Evolutionary conservation across 2,888 invertebrate genomes (phyloP), one percentile per base, ranked within the genome.

Genomic region (Blastobasis adustella): DNA sequence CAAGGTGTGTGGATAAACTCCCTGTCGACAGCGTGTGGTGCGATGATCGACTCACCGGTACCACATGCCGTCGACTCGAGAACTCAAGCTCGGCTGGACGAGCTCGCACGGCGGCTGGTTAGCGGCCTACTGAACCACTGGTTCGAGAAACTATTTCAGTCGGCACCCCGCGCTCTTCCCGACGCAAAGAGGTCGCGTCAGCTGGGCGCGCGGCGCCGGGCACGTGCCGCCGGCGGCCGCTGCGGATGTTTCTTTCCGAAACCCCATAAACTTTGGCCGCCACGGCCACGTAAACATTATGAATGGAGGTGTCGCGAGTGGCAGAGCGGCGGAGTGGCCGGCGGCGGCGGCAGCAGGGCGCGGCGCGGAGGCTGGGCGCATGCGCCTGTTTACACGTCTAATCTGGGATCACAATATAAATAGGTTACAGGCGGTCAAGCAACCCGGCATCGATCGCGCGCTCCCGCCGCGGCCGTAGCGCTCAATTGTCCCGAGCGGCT

Each of bases 361-460:
- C 41, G 41, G 41, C 41, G 8, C 41, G 41, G 9, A 9, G 41
- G 41, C 41, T 7, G 41, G 8, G 62, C 71, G 69, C 71, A 71
- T 67, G 76, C 72, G 72, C 71, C 58, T 74, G 68, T 71, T 75
- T 73, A 69, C 65, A 59, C 62, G 55, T 69, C 75, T 75, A 71
- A 71, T 71, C 69, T 61, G 71, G 71, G 75, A 72, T 67, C 71
- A 70, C 71, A 75, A 75, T 73, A 76, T 71, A 81, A 79, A 78
- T 80, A 79, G 80, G 74, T 71, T 73, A 71, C 65, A 54, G 42
- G 5, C 5, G n/a, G 41, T 6, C 7, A 76, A 72, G 66, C 69
- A 76, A 80, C 79, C 68, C 68, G 65, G 59, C 66, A 70, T 76
- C 71, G 74, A 77, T 73, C 69, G 70, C 37, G 36, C 36, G 37